Conservation (phyloP, 2,888 invertebrate species). For the Caenorhabditis sp. region DNA sequence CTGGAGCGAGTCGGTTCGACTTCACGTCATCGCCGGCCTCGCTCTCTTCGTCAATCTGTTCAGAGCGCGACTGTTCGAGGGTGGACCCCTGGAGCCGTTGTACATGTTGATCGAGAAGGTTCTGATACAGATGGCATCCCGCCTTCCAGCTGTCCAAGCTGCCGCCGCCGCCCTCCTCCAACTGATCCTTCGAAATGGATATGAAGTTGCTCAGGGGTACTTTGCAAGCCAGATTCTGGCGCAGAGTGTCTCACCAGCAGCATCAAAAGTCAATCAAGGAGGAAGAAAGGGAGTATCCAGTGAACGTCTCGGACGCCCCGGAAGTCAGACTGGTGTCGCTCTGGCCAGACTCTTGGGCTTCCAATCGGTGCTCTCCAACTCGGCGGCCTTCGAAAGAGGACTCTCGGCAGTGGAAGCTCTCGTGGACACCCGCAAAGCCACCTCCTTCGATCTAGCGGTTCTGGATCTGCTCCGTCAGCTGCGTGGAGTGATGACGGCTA, state of each 20-base stretch:
- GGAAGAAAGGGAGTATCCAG: constrained; percentile 60
- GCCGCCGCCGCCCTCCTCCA: constrained; percentile 82
- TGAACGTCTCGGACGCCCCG: constrained; percentile 74
- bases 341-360: constrained; percentile 93
- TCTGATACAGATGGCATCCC: constrained; percentile 77
- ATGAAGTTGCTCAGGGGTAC: constrained; percentile 74
- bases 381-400: constrained; percentile 95
- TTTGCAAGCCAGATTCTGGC: constrained; percentile 67
- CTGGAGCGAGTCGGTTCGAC: constrained; percentile 93
- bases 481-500: constrained; percentile 95
- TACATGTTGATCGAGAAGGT: constrained; percentile 79
- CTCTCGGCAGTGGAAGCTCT: constrained; percentile 86
- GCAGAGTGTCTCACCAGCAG: constrained; percentile 62
- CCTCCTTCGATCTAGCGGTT: constrained; percentile 78
- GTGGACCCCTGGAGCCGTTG: constrained; percentile 79
- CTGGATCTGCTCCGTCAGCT: constrained; percentile 92
- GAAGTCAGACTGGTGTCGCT: constrained; percentile 91
- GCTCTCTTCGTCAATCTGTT: constrained; percentile 92
- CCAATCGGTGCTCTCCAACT: constrained; percentile 86
- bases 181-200: constrained; percentile 79
- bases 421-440: constrained; percentile 68
- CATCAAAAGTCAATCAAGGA: neutral
- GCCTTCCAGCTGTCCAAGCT: constrained; percentile 79
- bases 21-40: constrained; percentile 93
- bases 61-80: constrained; percentile 76